Conservation (phyloP, 1,140 invertebrate species). For the Microplitis demolitor region DNA sequence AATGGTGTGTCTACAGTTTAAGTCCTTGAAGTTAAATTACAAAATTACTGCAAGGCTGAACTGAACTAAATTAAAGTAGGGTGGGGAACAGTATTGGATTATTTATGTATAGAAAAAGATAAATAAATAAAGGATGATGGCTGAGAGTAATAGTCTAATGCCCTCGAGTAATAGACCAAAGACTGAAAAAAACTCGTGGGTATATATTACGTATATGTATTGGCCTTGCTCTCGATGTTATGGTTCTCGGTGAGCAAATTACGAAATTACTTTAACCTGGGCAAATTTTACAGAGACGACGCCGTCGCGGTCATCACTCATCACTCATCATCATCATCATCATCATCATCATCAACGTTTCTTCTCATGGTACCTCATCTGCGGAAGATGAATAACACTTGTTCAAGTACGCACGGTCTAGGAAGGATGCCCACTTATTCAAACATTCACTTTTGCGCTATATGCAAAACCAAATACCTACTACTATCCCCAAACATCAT, state of each 20-base stretch:
- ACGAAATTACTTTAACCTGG: constrained; percentile 8
- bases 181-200: neutral
- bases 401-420: constrained; percentile 12
- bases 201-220: neutral
- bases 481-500: constrained; percentile 11
- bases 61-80: too few species aligned
- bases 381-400: constrained; percentile 27
- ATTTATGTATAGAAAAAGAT: too few species aligned
- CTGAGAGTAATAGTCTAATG: too few species aligned
- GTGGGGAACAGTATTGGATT: too few species aligned
- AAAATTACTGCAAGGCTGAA: too few species aligned
- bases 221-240: constrained; percentile 50
- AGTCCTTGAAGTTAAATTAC: constrained; percentile 24
- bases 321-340: constrained; percentile 3
- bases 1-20: neutral
- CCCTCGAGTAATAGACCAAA: too few species aligned
- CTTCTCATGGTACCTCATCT: constrained; percentile 1
- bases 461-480: constrained; percentile 19
- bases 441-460: constrained; percentile 34
- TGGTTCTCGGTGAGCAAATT: constrained; percentile 37
- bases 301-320: constrained; percentile 17
- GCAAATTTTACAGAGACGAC: constrained; percentile 16
- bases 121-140: too few species aligned
- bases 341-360: too few species aligned
- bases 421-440: constrained; percentile 24